These are phyloP conservation scores for Rhynchotus rufescens DNA, from an alignment of 2,797 vertebrate genomes.

Conservation along the genomic window DNA sequence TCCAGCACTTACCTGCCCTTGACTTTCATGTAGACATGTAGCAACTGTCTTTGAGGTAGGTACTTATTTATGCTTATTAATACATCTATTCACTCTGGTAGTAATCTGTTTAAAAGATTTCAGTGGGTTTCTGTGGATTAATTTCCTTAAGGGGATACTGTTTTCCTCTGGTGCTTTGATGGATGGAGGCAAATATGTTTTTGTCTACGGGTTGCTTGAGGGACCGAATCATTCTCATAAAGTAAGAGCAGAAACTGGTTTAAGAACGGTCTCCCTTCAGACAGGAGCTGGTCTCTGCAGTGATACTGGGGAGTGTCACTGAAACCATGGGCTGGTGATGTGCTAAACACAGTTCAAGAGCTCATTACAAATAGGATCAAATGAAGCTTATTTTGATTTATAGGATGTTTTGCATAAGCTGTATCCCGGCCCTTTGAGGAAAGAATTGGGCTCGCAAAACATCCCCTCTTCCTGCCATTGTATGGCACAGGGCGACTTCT, in stretches of 20 bases:
- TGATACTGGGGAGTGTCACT: not conserved
- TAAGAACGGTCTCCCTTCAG: constrained; percentile 15
- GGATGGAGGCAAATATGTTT: constrained; percentile 54
- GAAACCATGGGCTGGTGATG: not conserved
- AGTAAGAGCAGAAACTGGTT: constrained; percentile 16
- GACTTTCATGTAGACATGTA: not conserved
- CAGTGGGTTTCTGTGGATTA: not conserved
- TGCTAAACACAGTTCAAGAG: constrained; percentile 47
- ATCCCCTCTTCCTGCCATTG: not conserved
- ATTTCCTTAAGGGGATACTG: constrained; percentile 49
- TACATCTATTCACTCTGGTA: not conserved
- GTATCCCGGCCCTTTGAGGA: not conserved
- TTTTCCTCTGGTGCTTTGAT: constrained; percentile 39
- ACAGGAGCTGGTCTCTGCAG: constrained; percentile 24
- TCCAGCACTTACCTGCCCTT: rapidly evolving
- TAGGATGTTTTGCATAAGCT: not conserved
- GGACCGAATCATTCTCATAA: constrained; percentile 8
- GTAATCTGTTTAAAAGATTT: constrained; percentile 36
- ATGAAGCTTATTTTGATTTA: not conserved
- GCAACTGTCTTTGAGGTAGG: not conserved
- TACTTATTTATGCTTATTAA: constrained; percentile 27
- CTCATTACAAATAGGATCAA: rapidly evolving
- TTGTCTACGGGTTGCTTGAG: constrained; percentile 46
- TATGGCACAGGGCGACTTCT: not conserved
- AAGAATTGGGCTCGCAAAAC: not conserved